A percentile compares a stretch with the other conserved stretches of the same genome.
phyloP scores from a whole-genome alignment of 2,888 invertebrate species.

The Leptopterna dolabrata region DNA sequence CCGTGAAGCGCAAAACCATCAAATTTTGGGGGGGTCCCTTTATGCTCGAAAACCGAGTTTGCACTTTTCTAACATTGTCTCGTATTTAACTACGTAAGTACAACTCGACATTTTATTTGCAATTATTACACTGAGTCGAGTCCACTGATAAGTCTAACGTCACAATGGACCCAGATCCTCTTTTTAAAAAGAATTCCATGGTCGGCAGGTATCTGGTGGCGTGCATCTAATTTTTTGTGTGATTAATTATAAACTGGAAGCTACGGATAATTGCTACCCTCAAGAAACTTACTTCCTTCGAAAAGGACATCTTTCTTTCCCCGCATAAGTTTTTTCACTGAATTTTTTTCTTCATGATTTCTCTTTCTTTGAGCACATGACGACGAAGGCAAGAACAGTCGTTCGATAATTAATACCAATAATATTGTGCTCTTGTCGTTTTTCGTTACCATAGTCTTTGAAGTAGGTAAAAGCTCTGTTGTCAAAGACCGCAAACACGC shows the following conservation, averaged over 20 bases:
- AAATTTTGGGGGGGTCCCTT: too few species aligned
- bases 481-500: background rate
- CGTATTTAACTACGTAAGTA: too few species aligned
- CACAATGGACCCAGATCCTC: background rate
- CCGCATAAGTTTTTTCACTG: background rate
- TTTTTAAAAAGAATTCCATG: too few species aligned
- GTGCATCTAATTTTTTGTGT: conserved; percentile 32
- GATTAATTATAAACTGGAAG: conserved; percentile 13
- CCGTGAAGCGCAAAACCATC: too few species aligned
- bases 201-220: background rate
- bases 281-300: conserved; percentile 27
- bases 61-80: too few species aligned
- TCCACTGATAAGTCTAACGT: background rate
- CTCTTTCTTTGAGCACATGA: background rate
- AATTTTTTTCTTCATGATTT: background rate
- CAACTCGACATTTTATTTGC: too few species aligned
- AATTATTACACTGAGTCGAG: too few species aligned
- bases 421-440: background rate
- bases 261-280: conserved; percentile 28
- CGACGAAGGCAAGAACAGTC: background rate
- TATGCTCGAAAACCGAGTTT: too few species aligned
- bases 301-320: conserved; percentile 24
- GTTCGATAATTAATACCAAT: background rate
- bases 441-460: background rate
- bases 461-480: background rate